These are phyloP conservation scores for Tuta absoluta DNA, from an alignment of 2,888 invertebrate genomes.

Conservation along the genomic window DNA sequence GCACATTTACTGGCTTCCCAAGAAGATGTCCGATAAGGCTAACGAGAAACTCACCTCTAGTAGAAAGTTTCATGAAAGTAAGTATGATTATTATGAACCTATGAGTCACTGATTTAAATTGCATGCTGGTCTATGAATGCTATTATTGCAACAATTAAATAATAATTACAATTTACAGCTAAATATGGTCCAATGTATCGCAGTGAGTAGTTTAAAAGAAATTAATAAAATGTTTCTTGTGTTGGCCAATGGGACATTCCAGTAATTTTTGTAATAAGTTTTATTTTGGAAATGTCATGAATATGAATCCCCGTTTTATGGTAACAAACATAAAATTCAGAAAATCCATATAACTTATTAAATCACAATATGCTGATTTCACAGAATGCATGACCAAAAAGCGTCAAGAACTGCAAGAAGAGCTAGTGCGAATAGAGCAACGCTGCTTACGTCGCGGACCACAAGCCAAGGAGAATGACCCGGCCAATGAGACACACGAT, in stretches of 20 bases:
- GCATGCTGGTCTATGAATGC: neutral
- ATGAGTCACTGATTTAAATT: neutral
- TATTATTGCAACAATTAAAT: neutral
- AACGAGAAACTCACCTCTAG: constrained; percentile 84
- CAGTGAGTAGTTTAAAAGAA: constrained; percentile 59
- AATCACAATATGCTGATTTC: constrained; percentile 30
- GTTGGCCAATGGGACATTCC: too few relatives aligned
- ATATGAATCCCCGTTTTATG: too few relatives aligned
- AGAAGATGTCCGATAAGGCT: constrained; percentile 86
- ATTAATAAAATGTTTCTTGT: neutral
- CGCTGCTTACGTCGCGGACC: constrained; percentile 64
- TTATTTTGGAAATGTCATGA: too few relatives aligned
- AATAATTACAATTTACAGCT: constrained; percentile 51
- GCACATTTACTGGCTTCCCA: constrained; percentile 93
- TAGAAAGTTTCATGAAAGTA: constrained; percentile 84
- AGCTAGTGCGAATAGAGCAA: constrained; percentile 83
- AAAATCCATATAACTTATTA: too few relatives aligned
- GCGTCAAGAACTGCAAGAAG: constrained; percentile 83
- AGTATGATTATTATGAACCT: constrained; percentile 46
- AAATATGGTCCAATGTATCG: constrained; percentile 60
- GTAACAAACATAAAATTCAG: too few relatives aligned
- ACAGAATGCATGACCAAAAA: constrained; percentile 84
- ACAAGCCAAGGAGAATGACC: constrained; percentile 63
- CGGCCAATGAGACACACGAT: neutral
- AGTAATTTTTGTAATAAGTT: too few relatives aligned